Conservation (phyloP, 2,888 invertebrate genomes). For the Clanis bilineata region DNA sequence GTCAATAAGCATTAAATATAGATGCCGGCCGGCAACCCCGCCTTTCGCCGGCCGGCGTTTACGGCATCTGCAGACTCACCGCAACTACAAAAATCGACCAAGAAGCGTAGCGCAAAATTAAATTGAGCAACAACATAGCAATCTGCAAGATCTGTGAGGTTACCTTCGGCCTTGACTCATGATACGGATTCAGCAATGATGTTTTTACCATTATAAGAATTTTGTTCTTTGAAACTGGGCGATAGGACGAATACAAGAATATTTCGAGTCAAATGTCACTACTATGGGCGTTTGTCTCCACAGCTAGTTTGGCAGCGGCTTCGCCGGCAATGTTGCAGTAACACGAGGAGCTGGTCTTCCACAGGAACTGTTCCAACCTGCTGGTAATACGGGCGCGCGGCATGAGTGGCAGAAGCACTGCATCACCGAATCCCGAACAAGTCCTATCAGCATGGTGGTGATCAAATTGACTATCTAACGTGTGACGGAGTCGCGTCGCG, state of each 20-base stretch:
- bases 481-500: conserved; percentile 74
- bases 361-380: conserved; percentile 81
- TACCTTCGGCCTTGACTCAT: conserved; percentile 12
- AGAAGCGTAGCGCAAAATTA: not conserved
- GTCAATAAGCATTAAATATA: conserved; percentile 20
- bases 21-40: conserved; percentile 42
- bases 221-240: not conserved
- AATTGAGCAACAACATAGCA: conserved; percentile 4
- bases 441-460: conserved; percentile 91
- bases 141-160: not conserved
- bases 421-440: conserved; percentile 95
- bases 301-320: conserved; percentile 49
- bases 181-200: not conserved
- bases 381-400: conserved; percentile 90
- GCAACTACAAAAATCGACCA: conserved; percentile 27
- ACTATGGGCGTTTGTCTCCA: conserved; percentile 55
- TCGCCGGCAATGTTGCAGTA: conserved; percentile 40
- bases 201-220: not conserved
- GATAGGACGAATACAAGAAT: not conserved
- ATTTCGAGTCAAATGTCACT: conserved; percentile 27
- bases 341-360: conserved; percentile 24
- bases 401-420: conserved; percentile 97
- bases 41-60: conserved; percentile 40
- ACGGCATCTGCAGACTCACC: conserved; percentile 10
- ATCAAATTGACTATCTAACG: conserved; percentile 76